A percentile compares a stretch with the other conserved stretches of the same genome.
Conservation (phyloP, 2,797 vertebrate species). For the Helarctos malayanus region DNA sequence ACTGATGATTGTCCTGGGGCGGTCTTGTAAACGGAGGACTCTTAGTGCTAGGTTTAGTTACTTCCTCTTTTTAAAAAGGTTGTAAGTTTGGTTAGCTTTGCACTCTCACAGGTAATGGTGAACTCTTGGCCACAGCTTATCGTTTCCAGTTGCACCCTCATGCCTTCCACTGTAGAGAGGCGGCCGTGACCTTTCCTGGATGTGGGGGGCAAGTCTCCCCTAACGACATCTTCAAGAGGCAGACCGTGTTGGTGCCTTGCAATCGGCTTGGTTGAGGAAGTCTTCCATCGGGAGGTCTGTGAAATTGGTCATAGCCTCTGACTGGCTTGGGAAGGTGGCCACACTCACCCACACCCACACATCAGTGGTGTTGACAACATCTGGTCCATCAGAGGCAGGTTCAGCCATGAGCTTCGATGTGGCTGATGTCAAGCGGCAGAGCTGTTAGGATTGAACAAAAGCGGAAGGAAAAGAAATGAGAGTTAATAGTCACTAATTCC, state of each 20-base stretch:
- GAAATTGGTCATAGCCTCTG: accelerated
- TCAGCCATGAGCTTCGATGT: background rate
- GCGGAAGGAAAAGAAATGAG: background rate
- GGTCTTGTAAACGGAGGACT: background rate
- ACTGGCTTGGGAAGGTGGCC: background rate
- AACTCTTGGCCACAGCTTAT: background rate
- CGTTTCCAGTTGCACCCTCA: background rate
- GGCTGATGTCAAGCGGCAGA: accelerated
- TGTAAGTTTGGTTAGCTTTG: background rate
- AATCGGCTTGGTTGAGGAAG: background rate
- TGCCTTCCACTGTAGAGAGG: background rate
- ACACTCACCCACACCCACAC: accelerated
- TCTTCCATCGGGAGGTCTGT: no score
- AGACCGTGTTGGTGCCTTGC: accelerated
- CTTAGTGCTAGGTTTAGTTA: no score
- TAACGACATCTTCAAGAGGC: background rate
- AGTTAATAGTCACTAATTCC: no score
- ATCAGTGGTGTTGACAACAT: background rate
- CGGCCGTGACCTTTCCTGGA: background rate
- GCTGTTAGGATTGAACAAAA: accelerated
- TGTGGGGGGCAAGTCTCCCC: no score
- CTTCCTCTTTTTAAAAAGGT: background rate
- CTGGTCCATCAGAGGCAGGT: background rate
- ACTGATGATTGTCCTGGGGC: background rate
- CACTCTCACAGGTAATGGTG: background rate